Conservation (phyloP, 2,888 invertebrate species). For the Cryptocheilus praepositus region DNA sequence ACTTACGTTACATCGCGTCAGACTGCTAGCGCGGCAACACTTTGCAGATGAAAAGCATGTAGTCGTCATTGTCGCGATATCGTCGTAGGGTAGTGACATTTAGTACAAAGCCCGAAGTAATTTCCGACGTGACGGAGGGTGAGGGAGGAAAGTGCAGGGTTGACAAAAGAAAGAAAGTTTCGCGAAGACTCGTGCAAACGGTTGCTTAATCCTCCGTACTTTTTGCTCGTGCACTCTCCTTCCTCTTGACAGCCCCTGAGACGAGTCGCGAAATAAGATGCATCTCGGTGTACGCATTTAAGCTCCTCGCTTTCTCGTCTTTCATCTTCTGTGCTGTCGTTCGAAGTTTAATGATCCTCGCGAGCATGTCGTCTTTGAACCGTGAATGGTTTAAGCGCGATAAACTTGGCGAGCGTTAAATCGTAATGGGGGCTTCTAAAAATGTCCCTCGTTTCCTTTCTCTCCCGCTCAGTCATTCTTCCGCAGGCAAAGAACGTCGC, state of each 20-base stretch:
- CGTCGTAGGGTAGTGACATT: too few species aligned
- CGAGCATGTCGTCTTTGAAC: constrained; percentile 31
- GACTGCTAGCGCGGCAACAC: too few species aligned
- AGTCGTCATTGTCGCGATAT: too few species aligned
- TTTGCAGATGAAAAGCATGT: too few species aligned
- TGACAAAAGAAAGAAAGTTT: too few species aligned
- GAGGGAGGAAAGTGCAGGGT: too few species aligned
- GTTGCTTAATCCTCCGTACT: constrained; percentile 37
- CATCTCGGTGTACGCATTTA: constrained; percentile 21
- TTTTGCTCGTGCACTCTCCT: constrained; percentile 18
- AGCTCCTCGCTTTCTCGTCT: constrained; percentile 19
- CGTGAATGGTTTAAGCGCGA: constrained; percentile 29
- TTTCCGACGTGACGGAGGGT: too few species aligned
- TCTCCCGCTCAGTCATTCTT: background rate
- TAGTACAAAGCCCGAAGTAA: too few species aligned
- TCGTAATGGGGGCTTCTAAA: constrained; percentile 15
- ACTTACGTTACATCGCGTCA: too few species aligned
- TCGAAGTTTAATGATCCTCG: constrained; percentile 30
- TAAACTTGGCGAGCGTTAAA: constrained; percentile 30
- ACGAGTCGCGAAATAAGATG: constrained; percentile 27
- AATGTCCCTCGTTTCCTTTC: constrained; percentile 12
- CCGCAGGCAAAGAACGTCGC: background rate
- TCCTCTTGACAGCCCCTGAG: too few species aligned
- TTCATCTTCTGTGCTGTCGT: constrained; percentile 13
- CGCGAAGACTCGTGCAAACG: constrained; percentile 8